phyloP scores from a whole-genome alignment of 2,113 vertebrate genomes.

The Ardeotis arabs region DNA sequence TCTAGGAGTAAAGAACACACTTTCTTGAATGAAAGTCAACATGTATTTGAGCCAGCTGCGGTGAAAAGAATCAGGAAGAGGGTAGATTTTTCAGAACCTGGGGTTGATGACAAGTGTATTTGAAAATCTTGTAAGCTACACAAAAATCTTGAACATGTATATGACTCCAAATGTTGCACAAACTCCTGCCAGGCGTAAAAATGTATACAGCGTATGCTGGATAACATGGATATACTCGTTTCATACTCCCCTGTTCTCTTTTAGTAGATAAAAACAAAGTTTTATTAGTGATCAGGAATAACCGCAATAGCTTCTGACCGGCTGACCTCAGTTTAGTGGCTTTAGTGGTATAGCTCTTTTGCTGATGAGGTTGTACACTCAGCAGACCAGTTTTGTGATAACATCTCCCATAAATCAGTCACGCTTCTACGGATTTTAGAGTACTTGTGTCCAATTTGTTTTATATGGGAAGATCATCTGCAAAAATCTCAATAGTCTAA shows the following conservation, averaged over 20 bases:
- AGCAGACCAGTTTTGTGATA: not conserved
- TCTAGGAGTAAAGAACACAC: not conserved
- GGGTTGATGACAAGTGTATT: not conserved
- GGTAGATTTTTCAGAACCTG: not conserved
- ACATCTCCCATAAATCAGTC: not conserved
- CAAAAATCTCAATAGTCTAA: not conserved
- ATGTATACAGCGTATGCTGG: not conserved
- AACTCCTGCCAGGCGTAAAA: not conserved
- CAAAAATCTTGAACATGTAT: not conserved
- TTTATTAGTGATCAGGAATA: not conserved
- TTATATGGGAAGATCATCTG: not conserved
- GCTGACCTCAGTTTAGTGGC: not conserved
- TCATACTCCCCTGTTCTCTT: fast-evolving
- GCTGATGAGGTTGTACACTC: not conserved
- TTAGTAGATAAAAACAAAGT: not conserved
- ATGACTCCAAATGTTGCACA: not conserved
- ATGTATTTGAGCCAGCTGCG: not conserved
- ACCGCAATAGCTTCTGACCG: not conserved
- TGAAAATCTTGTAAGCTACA: not conserved
- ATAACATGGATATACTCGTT: not conserved
- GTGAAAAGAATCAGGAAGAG: not conserved
- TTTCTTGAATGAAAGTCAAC: not conserved
- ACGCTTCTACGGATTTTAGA: not conserved
- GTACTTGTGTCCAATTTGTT: not conserved
- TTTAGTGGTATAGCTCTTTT: not conserved